Evolutionary conservation across 2,113 vertebrate species (phyloP), one percentile per base, ranked within the genome.

Genomic region (Machaerirhynchus nigripectus): DNA sequence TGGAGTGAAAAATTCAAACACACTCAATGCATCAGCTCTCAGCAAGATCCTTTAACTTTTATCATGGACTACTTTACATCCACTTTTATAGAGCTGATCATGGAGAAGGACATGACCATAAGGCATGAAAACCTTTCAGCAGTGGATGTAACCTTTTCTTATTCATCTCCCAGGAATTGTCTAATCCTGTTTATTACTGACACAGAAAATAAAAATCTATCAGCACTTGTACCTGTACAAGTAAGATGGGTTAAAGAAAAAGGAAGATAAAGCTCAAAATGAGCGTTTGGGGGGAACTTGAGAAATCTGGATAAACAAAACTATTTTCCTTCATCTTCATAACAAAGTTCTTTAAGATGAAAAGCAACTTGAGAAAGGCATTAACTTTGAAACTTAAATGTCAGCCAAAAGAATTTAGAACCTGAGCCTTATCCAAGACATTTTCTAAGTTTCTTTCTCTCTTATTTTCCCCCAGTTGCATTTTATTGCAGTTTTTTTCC

Each of bases 381-480:
- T 88, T 93, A 84, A 92, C 89, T 96, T 93, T 90, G 88, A 92
- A 96, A 93, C 74, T 69, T 95, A 97, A 92, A 93, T 83, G 88
- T 92, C 95, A 96, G 94, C 94, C 95, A 96, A 95, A 96, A 91
- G 79, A 95, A 95, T 91, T 92, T 74, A 90, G 92, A 87, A 81
- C 74, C 75, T 50, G 73, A 96, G 86, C 69, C 73, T 90, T 77
- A 84, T 90, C 90, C 95, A 96, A 95, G 84, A 84, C 47, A 88
- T 90, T 90, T 92, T 82, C 69, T 39, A 78, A 77, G 73, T 89
- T 87, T 91, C 59, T 28, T 76, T 69, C 90, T 78, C 35, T 79
- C 89, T 84, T 92, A 84, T 93, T 93, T 95, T 46, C 49, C 92
- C 87, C 71, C 9, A 80, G 81, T 70, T 90, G 53, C 79, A 93